Evolutionary conservation across 37 sponge, comb jelly and placozoan species (phyloP), one percentile per base, ranked within the genome.

Genomic region (Cladorhizidae sp.): DNA sequence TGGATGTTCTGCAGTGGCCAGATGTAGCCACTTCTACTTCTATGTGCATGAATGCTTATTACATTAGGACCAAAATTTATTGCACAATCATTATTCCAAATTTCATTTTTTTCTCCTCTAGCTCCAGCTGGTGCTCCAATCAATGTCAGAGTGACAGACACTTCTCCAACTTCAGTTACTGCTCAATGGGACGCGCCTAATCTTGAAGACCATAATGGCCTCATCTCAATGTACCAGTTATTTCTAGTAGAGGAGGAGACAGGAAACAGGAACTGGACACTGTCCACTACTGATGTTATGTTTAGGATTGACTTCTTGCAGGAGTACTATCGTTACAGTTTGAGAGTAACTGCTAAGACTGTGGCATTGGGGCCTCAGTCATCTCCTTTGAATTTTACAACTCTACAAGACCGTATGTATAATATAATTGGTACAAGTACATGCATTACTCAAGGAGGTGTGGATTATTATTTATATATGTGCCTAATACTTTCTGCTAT

Each of bases 161-260:
- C 21, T 2, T 65, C 72, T 28, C 56, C 85, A 29, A 54, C 36
- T 20, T 40, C 57, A 18, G 42, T 69, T 7, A 18, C 39, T 39
- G 31, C 75, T 41, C 20, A 36, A 17, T 75, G 76, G 76, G 15
- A 28, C 18, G 55, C 84, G 18, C 76, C 84, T 54, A 76, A 72
- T 38, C 72, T 71, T 28, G 12, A 25, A 23, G 63, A 81, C 2
- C 72, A 56, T 11, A 81, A 81, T 81, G 82, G 82, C 22, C 29
- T 83, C 76, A 83, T 83, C 57, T 67, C 64, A 20, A 22, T 20
- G 65, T 82, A 82, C 74, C 52, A 32, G 15, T 31, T 82, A 29
- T 28, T 23, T 18, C 50, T 79, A n/a, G 14, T 2, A 29, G 78
- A 77, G 14, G 26, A 28, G 6, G 7, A 41, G 1, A 54, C 75